Evolutionary conservation across 2,113 vertebrate species (phyloP).

Genomic region (Parotia lawesii): DNA sequence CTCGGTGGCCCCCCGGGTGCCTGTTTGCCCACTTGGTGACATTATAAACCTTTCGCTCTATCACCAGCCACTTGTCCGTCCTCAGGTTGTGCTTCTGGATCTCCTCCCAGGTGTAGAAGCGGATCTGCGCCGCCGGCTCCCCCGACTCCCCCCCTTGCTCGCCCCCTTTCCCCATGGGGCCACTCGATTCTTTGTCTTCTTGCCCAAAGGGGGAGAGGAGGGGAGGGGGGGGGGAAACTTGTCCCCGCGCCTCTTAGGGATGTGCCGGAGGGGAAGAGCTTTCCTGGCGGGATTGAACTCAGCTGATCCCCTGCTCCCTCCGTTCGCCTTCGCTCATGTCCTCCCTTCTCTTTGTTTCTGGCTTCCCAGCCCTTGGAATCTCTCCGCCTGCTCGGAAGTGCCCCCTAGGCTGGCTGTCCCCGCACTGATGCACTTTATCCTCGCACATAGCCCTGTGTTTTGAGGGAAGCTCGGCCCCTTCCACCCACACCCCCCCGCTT

Average conservation of each 20-base stretch:
- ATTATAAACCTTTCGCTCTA: constrained; percentile 92
- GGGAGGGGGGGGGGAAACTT: background rate
- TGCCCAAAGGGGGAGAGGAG: background rate
- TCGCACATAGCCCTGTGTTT: constrained; percentile 10
- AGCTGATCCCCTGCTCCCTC: constrained; percentile 17
- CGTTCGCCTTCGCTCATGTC: constrained; percentile 10
- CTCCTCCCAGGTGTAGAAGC: constrained; percentile 87
- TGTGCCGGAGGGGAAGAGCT: background rate
- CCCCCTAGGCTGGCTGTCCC: constrained; percentile 29
- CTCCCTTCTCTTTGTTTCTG: constrained; percentile 28
- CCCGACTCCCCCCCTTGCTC: constrained; percentile 72
- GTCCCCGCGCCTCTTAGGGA: background rate
- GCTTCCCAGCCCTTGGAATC: background rate
- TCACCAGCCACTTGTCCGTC: constrained; percentile 90
- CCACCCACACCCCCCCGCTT: background rate
- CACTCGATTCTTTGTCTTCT: background rate
- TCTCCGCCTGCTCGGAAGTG: constrained; percentile 22
- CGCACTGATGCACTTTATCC: constrained; percentile 45
- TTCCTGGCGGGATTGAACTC: constrained; percentile 23
- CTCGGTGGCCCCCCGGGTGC: constrained; percentile 85
- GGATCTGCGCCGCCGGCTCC: constrained; percentile 53
- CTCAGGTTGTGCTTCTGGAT: constrained; percentile 83
- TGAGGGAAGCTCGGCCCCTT: constrained; percentile 43
- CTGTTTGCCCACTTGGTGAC: constrained; percentile 84
- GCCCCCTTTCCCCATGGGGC: constrained; percentile 70